A percentile compares a stretch with the other conserved stretches of the same genome.
Evolutionary conservation across 92 coral and sea anemone genomes (phyloP).

Genomic region (Epizoanthus illoricatus): DNA sequence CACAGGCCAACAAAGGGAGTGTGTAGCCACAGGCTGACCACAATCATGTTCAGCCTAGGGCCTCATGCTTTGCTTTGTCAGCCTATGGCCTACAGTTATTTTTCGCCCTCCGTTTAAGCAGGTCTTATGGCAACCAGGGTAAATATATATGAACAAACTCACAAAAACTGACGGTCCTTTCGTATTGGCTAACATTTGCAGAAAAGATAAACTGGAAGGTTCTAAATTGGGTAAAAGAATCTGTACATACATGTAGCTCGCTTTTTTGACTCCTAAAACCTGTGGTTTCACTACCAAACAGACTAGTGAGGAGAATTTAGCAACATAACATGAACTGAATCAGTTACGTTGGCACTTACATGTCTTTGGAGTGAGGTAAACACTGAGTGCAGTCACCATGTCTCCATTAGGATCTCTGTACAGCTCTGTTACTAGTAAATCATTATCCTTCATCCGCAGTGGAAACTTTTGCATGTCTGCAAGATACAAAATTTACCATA

Average conservation of each 20-base stretch:
- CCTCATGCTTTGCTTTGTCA: too few relatives aligned
- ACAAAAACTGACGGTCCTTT: too few relatives aligned
- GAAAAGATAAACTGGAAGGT: not conserved
- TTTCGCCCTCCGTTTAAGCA: too few relatives aligned
- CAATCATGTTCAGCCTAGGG: too few relatives aligned
- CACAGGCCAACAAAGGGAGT: too few relatives aligned
- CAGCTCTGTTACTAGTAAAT: conserved; percentile 89
- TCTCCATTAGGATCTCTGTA: conserved; percentile 94
- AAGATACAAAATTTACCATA: not conserved
- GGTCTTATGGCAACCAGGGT: too few relatives aligned
- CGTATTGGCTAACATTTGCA: not conserved
- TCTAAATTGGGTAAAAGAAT: not conserved
- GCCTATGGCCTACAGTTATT: too few relatives aligned
- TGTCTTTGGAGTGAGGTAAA: conserved; percentile 95
- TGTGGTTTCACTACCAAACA: not conserved
- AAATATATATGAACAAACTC: too few relatives aligned
- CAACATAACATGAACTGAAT: not conserved
- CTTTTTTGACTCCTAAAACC: not conserved
- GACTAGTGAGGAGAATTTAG: not conserved
- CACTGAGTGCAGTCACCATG: conserved; percentile 95
- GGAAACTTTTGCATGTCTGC: conserved; percentile 99
- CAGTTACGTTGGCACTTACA: conserved; percentile 57
- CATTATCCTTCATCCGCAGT: conserved; percentile 96
- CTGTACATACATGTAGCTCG: not conserved
- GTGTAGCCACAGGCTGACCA: too few relatives aligned